These are phyloP conservation scores for Heliconius cydno DNA, from an alignment of 2,888 invertebrate species.

Conservation along the genomic window DNA sequence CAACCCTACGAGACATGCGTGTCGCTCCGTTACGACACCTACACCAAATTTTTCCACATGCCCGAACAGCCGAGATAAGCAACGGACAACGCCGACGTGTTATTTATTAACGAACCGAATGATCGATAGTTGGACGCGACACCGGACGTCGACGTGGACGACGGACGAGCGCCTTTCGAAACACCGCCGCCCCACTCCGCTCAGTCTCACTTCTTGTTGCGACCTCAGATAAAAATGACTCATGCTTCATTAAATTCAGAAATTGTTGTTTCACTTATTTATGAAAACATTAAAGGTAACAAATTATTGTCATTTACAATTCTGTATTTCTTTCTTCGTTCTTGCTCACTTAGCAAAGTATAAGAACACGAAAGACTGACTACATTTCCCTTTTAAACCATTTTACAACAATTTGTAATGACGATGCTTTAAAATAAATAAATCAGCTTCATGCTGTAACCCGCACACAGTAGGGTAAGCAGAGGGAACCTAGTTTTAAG, in stretches of 20 bases:
- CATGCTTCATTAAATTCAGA: constrained; percentile 59
- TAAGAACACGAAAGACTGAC: neutral
- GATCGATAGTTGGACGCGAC: constrained; percentile 83
- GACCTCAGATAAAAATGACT: constrained; percentile 66
- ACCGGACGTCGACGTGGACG: constrained; percentile 77
- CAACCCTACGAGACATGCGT: constrained; percentile 77
- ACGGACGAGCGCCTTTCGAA: constrained; percentile 79
- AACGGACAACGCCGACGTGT: constrained; percentile 80
- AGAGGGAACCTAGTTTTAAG: too few relatives aligned
- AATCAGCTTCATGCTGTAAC: too few relatives aligned
- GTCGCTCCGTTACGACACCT: constrained; percentile 82
- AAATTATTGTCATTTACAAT: constrained; percentile 16
- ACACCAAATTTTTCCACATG: constrained; percentile 84
- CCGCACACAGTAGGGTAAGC: too few relatives aligned
- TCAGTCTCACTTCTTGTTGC: constrained; percentile 51
- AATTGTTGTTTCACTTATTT: constrained; percentile 56
- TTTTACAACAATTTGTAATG: neutral
- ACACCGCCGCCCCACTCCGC: constrained; percentile 63
- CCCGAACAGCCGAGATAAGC: constrained; percentile 81
- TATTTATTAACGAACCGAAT: constrained; percentile 84
- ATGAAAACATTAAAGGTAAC: constrained; percentile 29
- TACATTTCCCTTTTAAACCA: neutral
- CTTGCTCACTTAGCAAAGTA: neutral
- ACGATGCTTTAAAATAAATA: too few relatives aligned
- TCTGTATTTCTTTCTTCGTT: neutral